Evolutionary conservation across 53 echinoderm and acorn worm species (phyloP), one percentile per base, ranked within the genome.

Genomic region (Hippasteria phrygiana): DNA sequence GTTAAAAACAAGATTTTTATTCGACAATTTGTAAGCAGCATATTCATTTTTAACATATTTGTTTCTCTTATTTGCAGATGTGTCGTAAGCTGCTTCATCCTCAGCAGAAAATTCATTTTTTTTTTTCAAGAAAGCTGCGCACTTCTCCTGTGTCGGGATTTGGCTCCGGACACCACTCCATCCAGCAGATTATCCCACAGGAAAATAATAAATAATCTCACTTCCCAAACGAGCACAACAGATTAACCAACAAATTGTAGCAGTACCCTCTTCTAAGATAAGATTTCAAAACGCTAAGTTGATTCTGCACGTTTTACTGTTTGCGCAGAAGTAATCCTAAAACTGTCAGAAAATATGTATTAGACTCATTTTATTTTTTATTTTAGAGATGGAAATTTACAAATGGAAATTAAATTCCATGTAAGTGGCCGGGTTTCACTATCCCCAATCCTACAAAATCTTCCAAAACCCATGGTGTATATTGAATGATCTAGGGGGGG

Each of bases 31-130:
- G n/a, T n/a, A n/a, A n/a, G n/a, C 13, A 54, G 54, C 14, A 54
- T 16, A 54, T 54, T 54, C 3, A 54, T 20, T 17, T 18, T 13
- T 28, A 27, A 17, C 65, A 38, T 71, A 8, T 34, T 67, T 86
- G 14, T 11, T 71, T 47, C 2, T 87, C 28, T 63, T 16, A 55
- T 37, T 65, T 47, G 73, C 73, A 87, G 87, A 87, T 38, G 87
- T 87, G 42, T 87, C 87, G 24, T 87, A 73, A 87, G 73, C 39
- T 73, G 43, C 65, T 62, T 26, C 63, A 36, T 66, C 45, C 28
- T 4, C n/a, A 41, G 65, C 65, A 0, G 31, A 2, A 41, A 72
- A 41, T 10, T 35, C 53, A 5, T 27, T 14, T 29, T 12, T 27
- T 74, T 46, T 74, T 22, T 31, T 20, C 45, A 18, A 43, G 28